Evolutionary conservation across 2,888 invertebrate species (phyloP), one percentile per base, ranked within the genome.

Genomic region (Hirtodrosophila histrioides): DNA sequence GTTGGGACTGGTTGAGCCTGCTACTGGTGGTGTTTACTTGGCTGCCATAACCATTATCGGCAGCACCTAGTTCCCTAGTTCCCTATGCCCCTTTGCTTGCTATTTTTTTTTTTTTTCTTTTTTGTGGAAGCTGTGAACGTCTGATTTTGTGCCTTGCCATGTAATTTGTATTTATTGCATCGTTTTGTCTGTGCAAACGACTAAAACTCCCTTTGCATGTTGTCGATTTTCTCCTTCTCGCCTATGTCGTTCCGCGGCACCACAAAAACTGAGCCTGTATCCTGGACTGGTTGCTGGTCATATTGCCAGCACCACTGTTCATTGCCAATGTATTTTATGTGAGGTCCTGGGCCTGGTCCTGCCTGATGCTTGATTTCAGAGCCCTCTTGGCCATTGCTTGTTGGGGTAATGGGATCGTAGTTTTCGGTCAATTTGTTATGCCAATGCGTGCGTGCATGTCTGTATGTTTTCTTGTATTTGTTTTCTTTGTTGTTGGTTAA

Each of bases 91-190:
- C 44, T 45, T 54, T 53, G 17, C 17, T 46, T 39, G 48, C 23
- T 5, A 10, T 36, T 23, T 41, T 39, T 33, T 24, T 3, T 40
- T 11, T 37, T 44, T 9, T 24, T 24, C 45, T n/a, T 45, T 45
- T 56, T 41, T 53, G n/a, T 31, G 39, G 12, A 41, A 31, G 46
- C 56, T 60, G 61, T 27, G 27, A 27, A 27, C 27, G 27, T 72
- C 60, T 81, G 75, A 82, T 86, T 83, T 67, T 86, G 69, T 73
- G 80, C 83, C 80, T 63, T 73, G 85, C 82, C 69, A 81, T 82
- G 87, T 84, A 84, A 88, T 89, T 89, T 90, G 85, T 89, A 90
- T 89, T 88, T 88, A 89, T 88, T 88, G 83, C 86, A 84, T 87
- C 89, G 87, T 89, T 89, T 88, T 86, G 83, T 88, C 87, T 86